Evolutionary conservation across 2,113 vertebrate genomes (phyloP), one percentile per base, ranked within the genome.

Genomic region (Scolopax mira): DNA sequence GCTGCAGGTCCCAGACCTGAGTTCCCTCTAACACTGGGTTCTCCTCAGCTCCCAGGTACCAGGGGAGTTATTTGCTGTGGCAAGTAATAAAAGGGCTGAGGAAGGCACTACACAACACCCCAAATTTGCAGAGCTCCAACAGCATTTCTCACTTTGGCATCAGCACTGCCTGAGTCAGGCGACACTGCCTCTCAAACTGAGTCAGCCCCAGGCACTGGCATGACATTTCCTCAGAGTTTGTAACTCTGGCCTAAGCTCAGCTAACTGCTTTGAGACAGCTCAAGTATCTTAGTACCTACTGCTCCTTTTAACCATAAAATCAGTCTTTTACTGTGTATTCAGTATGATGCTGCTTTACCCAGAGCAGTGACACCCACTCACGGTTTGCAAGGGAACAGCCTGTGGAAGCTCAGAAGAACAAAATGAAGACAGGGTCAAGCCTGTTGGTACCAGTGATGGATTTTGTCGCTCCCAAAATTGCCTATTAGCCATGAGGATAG

Each of bases 101-200:
- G 48, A 92, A 88, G 18, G 37, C 71, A 88, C 49, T 49, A 65
- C 28, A 24, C 7, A 89, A 28, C 35, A 60, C n/a, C 57, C 23
- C 18, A 58, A 2, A 46, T 46, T 8, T 83, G 60, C 60, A 87
- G 55, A 71, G 37, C 46, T 49, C 64, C 60, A 81, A 33, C 22
- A 75, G 27, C 31, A 69, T 52, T 88, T 85, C 52, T 72, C 25
- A 39, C 62, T 72, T 52, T 31, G 67, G 31, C 54, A 93, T 25
- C 82, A 82, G 79, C 54, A 54, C 30, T 49, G 79, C 48, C 12
- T 2, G 1, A 78, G 61, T 78, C 78, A 18, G 35, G 11, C 0
- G 0, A 82, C 0, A 21, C 71, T 83, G 58, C 39, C 52, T 61
- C 72, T 83, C 0, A 0, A 37, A 16, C 0, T 27, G 64, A 85